Evolutionary conservation across 1,140 invertebrate species (phyloP), one percentile per base, ranked within the genome.

Genomic region (Philotrypesis tridentata): DNA sequence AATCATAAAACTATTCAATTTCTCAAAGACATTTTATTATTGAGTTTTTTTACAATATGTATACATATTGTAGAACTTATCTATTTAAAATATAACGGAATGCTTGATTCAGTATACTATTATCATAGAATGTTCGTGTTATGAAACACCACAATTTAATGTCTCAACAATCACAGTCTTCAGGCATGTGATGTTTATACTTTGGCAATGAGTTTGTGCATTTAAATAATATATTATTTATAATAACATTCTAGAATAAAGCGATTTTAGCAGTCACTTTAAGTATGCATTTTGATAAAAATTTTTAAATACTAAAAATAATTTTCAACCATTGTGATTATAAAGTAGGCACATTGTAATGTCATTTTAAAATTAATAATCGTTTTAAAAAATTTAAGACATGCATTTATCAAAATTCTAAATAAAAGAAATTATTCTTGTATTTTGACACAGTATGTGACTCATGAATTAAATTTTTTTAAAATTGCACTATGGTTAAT

Each of bases 21-120:
- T 72, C 29, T 37, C 55, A 74, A 75, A 82, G 68, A 68, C 40
- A 74, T 80, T 84, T 80, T 83, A 83, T 79, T 83, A 79, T 11
- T 79, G 60, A 48, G 73, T 68, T 80, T 80, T n/a, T 80, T 83
- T 80, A 80, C 67, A 76, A 75, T 79, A 61, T 74, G 77, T 73
- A 79, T 68, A 68, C 61, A 79, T 83, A 79, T 79, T 72, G 25
- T 73, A 82, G 43, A 73, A 78, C 60, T 78, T 63, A 75, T 37
- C 9, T 81, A 25, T 81, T 75, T 81, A 81, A 76, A 75, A 81
- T 70, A 81, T 81, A 81, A 81, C 31, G 9, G 4, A 75, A 75
- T 81, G 33, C 40, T 75, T 55, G 25, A 71, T 37, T 55, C 23
- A 72, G 71, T 72, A 43, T 29, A 63, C 33, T 43, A 40, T 55